phyloP scores from a whole-genome alignment of 2,797 vertebrate genomes.

The Parambassis ranga region DNA sequence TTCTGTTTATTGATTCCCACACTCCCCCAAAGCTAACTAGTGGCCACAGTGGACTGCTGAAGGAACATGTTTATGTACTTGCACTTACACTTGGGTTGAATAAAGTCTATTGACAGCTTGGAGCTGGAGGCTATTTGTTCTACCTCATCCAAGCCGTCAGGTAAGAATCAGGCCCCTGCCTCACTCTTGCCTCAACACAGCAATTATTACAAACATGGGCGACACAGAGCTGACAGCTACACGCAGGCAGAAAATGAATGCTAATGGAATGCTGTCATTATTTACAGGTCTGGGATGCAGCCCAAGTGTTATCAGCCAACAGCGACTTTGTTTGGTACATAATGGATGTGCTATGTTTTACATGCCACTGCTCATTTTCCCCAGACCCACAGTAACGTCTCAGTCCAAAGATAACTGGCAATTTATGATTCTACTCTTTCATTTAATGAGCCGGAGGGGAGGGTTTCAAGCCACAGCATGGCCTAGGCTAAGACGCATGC shows the following conservation, averaged over 20 bases:
- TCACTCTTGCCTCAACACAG: slow-evolving; percentile 62
- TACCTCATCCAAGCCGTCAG: slow-evolving; percentile 60
- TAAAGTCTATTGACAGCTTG: slow-evolving; percentile 50
- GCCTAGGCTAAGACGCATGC: slow-evolving; percentile 23
- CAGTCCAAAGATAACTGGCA: slow-evolving; percentile 77
- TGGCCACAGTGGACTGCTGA: slow-evolving; percentile 16
- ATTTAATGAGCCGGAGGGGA: slow-evolving; percentile 69
- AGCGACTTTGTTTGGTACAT: slow-evolving; percentile 75
- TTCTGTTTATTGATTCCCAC: slow-evolving; percentile 35
- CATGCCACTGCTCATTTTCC: slow-evolving; percentile 76
- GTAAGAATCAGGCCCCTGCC: slow-evolving; percentile 48
- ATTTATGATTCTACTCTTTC: slow-evolving; percentile 76
- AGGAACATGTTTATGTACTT: slow-evolving; percentile 35
- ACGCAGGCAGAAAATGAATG: slow-evolving; percentile 65
- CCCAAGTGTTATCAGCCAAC: slow-evolving; percentile 76
- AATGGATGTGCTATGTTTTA: slow-evolving; percentile 79
- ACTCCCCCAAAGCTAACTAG: slow-evolving; percentile 10
- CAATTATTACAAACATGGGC: slow-evolving; percentile 76
- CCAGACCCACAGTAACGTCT: slow-evolving; percentile 62
- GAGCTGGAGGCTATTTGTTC: slow-evolving; percentile 55
- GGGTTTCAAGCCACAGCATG: slow-evolving; percentile 56
- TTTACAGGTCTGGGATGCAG: slow-evolving; percentile 76
- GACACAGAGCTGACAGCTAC: slow-evolving; percentile 70
- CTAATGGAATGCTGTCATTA: slow-evolving; percentile 79
- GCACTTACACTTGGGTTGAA: slow-evolving; percentile 21